Evolutionary conservation across 2,113 vertebrate genomes (phyloP), one percentile per base, ranked within the genome.

Genomic region (Corythornis cristatus): DNA sequence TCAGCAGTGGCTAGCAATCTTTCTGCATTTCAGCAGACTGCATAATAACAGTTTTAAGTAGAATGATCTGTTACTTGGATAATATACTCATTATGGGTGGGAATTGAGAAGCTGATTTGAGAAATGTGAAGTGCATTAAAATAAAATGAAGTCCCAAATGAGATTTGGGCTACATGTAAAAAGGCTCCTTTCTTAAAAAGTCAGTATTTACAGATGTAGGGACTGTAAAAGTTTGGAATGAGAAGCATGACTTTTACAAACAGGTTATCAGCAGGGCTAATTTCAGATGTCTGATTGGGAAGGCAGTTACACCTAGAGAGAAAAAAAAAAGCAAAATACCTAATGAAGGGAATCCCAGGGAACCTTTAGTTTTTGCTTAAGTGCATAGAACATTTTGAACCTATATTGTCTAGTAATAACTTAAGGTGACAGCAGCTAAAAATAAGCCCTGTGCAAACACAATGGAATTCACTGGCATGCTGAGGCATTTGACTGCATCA

Each of bases 61-160:
- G 57, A 87, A 31, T 72, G 53, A 85, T 95, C 33, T 20, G 26
- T 91, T 92, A 33, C 71, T 72, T 79, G 46, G 35, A 75, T 93
- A 89, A 82, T 84, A 45, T 40, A 72, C 66, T 90, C 66, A 87
- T 93, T 90, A 81, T 0, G 2, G n/a, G 40, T 72, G 43, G 64
- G 95, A 94, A 89, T 81, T 86, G 84, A 40, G 62, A 84, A 75
- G 57, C 33, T 93, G 84, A 51, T 86, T 86, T 94, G 70, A 84
- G 77, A 84, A 75, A 92, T 82, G 29, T 79, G 35, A 91, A 87
- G 19, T 40, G 5, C 62, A 87, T 95, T 92, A 89, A 92, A 86
- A 79, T n/a, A 51, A 88, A 92, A 84, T 43, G 6, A 86, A 35
- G 9, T 83, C 11, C n/a, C n/a, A 61, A 84, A 78, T 54, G n/a